Evolutionary conservation across 2,797 vertebrate species (phyloP).

Genomic region (Sternarchorhynchus goeldii): DNA sequence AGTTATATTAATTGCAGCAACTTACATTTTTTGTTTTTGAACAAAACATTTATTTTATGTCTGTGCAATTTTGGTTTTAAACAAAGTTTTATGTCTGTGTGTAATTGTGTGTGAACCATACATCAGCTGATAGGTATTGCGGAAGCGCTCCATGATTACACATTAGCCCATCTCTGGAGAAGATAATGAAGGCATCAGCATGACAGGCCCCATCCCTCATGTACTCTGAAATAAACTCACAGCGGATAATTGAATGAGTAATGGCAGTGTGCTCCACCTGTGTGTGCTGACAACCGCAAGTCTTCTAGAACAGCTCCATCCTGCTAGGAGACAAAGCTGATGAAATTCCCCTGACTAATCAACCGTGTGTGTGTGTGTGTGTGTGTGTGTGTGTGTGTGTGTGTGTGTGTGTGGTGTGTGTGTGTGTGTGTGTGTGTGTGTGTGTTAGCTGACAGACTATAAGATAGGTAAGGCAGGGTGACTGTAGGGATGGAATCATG

Average conservation of each 20-base stretch:
- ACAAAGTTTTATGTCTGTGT: background rate
- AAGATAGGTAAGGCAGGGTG: constrained; percentile 41
- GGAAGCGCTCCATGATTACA: constrained; percentile 17
- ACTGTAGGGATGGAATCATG: constrained; percentile 41
- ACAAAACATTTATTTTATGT: too few relatives aligned
- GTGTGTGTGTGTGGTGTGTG: constrained; percentile 18
- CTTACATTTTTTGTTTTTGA: too few relatives aligned
- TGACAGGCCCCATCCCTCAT: constrained; percentile 41
- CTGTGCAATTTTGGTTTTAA: background rate
- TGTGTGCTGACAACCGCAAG: constrained; percentile 52
- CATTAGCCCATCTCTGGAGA: constrained; percentile 32
- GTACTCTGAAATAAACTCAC: constrained; percentile 51
- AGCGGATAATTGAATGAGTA: constrained; percentile 57
- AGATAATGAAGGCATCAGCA: constrained; percentile 31
- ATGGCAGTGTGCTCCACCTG: constrained; percentile 50
- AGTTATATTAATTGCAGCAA: too few relatives aligned
- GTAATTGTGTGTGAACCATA: background rate
- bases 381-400: constrained; percentile 25
- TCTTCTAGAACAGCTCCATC: constrained; percentile 46
- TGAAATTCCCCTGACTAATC: constrained; percentile 58
- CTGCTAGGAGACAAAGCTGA: constrained; percentile 53
- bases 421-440: too few relatives aligned
- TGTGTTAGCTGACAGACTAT: constrained; percentile 46
- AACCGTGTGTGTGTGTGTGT: constrained; percentile 42
- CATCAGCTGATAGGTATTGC: background rate